Percentiles rank a stretch among this genome's conserved stretches.
These are phyloP conservation scores for Fregata magnificens DNA, from an alignment of 2,113 vertebrate species.

Conservation along the genomic window DNA sequence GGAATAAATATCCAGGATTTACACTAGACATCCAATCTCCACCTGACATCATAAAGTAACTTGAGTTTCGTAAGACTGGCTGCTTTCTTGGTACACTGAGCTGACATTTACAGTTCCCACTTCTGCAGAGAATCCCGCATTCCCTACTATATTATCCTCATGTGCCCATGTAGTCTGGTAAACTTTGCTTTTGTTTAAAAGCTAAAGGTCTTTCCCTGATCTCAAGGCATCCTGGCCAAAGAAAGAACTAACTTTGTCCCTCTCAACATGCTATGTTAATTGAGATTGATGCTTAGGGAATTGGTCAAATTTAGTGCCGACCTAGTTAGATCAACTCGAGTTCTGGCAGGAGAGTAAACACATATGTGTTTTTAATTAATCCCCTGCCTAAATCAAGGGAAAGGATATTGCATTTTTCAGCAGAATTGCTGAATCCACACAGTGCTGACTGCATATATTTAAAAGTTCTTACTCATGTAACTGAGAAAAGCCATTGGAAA, in stretches of 20 bases:
- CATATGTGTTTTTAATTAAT: conserved; percentile 58
- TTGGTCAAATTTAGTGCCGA: neutral
- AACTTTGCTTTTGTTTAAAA: conserved; percentile 20
- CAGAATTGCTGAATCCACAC: conserved; percentile 14
- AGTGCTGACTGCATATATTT: conserved; percentile 27
- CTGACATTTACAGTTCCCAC: conserved; percentile 24
- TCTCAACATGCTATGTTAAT: neutral
- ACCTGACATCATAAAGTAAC: neutral
- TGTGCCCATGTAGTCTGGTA: neutral
- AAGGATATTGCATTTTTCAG: conserved; percentile 54
- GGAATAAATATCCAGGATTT: conserved; percentile 3
- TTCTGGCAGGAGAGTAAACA: neutral
- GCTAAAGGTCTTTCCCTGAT: neutral
- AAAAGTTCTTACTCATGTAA: neutral
- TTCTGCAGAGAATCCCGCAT: neutral
- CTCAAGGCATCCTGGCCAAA: neutral
- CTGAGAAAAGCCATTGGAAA: neutral
- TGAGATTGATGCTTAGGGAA: neutral
- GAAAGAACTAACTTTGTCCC: neutral
- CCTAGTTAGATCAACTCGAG: neutral
- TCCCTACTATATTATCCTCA: neutral
- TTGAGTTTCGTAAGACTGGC: neutral
- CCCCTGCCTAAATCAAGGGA: neutral
- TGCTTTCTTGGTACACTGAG: neutral
- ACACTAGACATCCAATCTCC: neutral